These are phyloP conservation scores for Halichondria panicea DNA, from an alignment of 37 sponge, comb jelly and placozoan genomes.

Conservation along the genomic window DNA sequence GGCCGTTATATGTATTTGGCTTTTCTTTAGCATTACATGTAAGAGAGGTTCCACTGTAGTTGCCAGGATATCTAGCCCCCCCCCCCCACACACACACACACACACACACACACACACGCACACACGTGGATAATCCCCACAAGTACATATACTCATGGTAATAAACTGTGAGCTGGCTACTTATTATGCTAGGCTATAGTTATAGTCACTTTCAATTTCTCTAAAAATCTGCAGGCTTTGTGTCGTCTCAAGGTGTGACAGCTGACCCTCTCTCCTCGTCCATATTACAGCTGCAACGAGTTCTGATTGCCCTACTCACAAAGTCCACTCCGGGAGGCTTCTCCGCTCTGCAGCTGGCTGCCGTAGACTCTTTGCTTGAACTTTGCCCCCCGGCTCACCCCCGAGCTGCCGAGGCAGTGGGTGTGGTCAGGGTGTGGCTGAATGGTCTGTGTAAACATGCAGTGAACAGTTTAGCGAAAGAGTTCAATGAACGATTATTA, in stretches of 20 bases:
- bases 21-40: no score
- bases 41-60: no score
- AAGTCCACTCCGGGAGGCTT: constrained; percentile 6
- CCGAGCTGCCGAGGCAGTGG: neutral
- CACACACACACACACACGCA: no score
- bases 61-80: no score
- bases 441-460: neutral
- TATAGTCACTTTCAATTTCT: neutral
- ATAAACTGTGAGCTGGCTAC: no score
- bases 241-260: constrained; percentile 17
- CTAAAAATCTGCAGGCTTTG: constrained; percentile 36
- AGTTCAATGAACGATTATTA: neutral
- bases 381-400: constrained; percentile 33
- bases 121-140: no score
- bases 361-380: constrained; percentile 58
- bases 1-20: no score
- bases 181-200: neutral
- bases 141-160: no score
- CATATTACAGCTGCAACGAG: constrained; percentile 49
- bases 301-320: constrained; percentile 34
- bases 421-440: constrained; percentile 28
- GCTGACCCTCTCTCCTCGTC: constrained; percentile 30
- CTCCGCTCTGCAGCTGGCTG: constrained; percentile 58
- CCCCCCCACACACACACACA: no score
- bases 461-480: no score